Conservation (phyloP, 2,113 vertebrate species). For the Gorilla gorilla region DNA sequence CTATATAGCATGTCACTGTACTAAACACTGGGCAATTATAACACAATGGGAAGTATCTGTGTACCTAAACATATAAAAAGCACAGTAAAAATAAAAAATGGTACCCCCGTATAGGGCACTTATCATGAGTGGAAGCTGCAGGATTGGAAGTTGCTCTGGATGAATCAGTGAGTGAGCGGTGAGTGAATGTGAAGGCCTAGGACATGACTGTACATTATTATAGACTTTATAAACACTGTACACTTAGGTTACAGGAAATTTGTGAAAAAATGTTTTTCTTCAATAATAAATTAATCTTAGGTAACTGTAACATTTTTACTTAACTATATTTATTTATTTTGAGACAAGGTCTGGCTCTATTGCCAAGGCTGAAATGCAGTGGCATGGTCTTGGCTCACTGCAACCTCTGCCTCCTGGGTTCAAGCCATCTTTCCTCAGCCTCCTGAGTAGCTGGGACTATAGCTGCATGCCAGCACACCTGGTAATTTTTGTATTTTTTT, state of each 20-base stretch:
- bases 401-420: no score
- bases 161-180: background rate
- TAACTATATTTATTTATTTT: background rate
- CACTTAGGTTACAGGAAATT: background rate
- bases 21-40: background rate
- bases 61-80: background rate
- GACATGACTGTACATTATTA: background rate
- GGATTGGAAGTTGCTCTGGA: background rate
- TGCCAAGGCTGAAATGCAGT: no score
- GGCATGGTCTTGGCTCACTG: no score
- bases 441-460: no score
- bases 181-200: background rate
- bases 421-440: no score
- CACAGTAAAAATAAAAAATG: background rate
- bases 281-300: background rate
- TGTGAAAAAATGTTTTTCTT: background rate
- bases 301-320: background rate
- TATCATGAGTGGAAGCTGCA: background rate
- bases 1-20: background rate
- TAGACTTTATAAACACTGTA: background rate
- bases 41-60: background rate
- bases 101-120: background rate
- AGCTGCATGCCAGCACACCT: no score
- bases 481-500: no score
- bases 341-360: no score